Evolutionary conservation across 1,140 invertebrate species (phyloP), one percentile per base, ranked within the genome.

Genomic region (Leucophenga varia): DNA sequence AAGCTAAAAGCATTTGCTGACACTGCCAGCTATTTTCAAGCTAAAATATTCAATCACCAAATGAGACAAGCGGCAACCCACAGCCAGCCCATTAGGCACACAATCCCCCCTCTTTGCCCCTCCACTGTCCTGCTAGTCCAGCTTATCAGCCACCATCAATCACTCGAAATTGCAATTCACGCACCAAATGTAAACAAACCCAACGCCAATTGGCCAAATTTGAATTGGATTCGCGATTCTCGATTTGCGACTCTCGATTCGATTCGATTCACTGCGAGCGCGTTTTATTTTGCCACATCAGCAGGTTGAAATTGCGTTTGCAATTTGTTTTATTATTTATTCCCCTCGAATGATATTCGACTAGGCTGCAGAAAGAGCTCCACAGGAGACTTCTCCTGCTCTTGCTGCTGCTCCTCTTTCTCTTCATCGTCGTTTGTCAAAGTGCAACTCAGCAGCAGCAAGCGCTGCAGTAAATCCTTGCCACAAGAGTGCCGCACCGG

Each of bases 381-480:
- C n/a, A n/a, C n/a, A n/a, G n/a, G n/a, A 21, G 18, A 46, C 37
- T 44, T 49, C 58, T 50, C 54, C 47, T 45, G 42, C 28, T 36
- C 25, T 34, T 61, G 54, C 21, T 54, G 59, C 40, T 47, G 38
- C 25, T 31, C 52, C 59, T 39, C 37, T 25, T 16, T 18, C 21
- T 31, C 31, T 20, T 21, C 31, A 30, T 20, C 16, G 13, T 30
- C 31, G 17, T 43, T 48, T 50, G 52, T 41, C 34, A 22, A 21
- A 30, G 32, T 31, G 19, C 39, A 41, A 46, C 47, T 45, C 41
- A 18, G 17, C 28, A n/a, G 14, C 35, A 35, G 25, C 43, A 18
- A 9, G 52, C 40, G 49, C 51, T 36, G 53, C 58, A 55, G 35
- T 60, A 49, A 61, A 54, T 45, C 41, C 38, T n/a, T n/a, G n/a